Evolutionary conservation across 2,797 vertebrate species (phyloP).

Genomic region (Dicrostonyx torquatus): DNA sequence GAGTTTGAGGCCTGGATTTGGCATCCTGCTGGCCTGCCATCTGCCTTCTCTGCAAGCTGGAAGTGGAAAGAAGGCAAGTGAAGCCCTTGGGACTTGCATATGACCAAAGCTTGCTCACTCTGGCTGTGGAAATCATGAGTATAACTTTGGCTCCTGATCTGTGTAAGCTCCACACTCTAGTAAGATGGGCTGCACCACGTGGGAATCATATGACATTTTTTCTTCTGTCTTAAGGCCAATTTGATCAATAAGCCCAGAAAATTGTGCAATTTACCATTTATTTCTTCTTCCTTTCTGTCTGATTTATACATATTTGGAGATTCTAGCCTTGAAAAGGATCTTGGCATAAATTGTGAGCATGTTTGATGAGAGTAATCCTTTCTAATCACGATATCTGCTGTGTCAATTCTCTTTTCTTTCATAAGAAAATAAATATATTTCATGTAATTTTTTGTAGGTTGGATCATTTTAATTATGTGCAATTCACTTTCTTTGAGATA

Average conservation of each 20-base stretch:
- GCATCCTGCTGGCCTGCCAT: no score
- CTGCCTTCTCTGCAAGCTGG: neutral
- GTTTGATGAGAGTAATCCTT: neutral
- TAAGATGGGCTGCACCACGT: neutral
- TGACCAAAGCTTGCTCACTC: neutral
- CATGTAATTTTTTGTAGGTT: neutral
- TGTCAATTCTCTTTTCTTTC: neutral
- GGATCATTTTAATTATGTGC: neutral
- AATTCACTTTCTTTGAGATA: conserved; percentile 7
- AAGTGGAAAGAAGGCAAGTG: neutral
- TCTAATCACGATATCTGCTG: neutral
- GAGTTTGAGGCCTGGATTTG: neutral
- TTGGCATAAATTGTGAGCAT: neutral
- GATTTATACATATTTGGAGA: neutral
- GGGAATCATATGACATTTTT: neutral
- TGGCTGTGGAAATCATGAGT: neutral
- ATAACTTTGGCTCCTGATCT: neutral
- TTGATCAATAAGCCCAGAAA: neutral
- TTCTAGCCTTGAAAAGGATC: neutral
- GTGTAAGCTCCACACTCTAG: neutral
- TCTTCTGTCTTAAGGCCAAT: neutral
- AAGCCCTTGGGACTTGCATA: neutral
- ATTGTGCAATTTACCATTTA: neutral
- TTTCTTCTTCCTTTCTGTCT: neutral
- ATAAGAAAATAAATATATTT: neutral